Conservation (phyloP, 1,140 invertebrate genomes). For the Lamellibrachia luymesi region DNA sequence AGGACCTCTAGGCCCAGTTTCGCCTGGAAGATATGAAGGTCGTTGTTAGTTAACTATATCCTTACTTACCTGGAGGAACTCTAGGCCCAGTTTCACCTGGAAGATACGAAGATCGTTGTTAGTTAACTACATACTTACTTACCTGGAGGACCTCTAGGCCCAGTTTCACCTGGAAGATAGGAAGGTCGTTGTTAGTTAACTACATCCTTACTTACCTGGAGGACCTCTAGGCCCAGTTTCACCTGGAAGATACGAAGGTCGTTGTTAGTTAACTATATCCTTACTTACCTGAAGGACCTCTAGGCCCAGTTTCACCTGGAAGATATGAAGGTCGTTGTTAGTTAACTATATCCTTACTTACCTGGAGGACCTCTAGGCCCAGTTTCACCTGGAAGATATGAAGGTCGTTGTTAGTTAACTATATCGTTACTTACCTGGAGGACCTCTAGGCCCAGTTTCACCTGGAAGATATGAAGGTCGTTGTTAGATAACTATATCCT, state of each 20-base stretch:
- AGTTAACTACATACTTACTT: not conserved
- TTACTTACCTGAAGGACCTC: too few species aligned
- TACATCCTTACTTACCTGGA: slow-evolving; percentile 16
- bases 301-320: too few species aligned
- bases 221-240: slow-evolving; percentile 13
- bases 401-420: not conserved
- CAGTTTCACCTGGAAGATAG: not conserved
- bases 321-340: too few species aligned
- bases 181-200: not conserved
- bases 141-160: not conserved
- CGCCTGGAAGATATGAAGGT: too few species aligned
- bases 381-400: too few species aligned
- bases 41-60: too few species aligned
- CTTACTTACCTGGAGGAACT: too few species aligned
- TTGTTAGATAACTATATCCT: not conserved
- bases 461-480: not conserved
- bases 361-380: too few species aligned
- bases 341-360: too few species aligned
- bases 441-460: not conserved
- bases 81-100: too few species aligned
- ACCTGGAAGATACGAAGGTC: not conserved
- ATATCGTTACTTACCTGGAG: not conserved
- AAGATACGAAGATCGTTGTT: too few species aligned
- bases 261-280: not conserved
- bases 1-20: too few species aligned